Evolutionary conservation across 2,888 invertebrate species (phyloP).

Genomic region (Amphiduros pacificus): DNA sequence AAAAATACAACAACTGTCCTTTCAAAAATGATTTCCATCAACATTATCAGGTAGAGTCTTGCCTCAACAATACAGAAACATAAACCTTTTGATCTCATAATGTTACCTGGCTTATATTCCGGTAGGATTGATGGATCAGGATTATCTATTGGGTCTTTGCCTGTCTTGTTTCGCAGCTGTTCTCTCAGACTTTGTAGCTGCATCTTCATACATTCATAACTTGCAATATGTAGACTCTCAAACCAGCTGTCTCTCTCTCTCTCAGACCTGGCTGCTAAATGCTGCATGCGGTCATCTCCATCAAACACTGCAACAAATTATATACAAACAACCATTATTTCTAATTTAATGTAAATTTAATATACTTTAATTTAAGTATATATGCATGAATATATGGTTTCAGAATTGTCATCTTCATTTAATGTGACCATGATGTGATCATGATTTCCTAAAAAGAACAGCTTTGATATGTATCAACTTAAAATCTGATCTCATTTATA

Average conservation of each 20-base stretch:
- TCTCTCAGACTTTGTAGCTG: conserved; percentile 66
- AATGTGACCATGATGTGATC: too few species aligned
- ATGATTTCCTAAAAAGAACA: too few species aligned
- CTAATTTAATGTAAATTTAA: neutral
- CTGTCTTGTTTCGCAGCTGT: conserved; percentile 53
- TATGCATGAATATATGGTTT: too few species aligned
- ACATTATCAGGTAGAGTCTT: too few species aligned
- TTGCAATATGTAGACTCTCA: conserved; percentile 79
- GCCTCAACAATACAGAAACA: too few species aligned
- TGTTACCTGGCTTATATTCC: conserved; percentile 14
- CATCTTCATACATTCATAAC: conserved; percentile 79
- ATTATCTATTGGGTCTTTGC: conserved; percentile 45
- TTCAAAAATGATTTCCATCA: too few species aligned
- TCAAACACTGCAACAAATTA: conserved; percentile 61
- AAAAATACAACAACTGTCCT: too few species aligned
- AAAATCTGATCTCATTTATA: too few species aligned
- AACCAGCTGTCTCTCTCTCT: conserved; percentile 84
- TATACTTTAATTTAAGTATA: neutral
- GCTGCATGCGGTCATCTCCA: conserved; percentile 72
- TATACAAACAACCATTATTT: neutral
- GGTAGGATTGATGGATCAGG: conserved; percentile 26
- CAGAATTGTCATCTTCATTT: too few species aligned
- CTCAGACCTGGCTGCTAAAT: conserved; percentile 78
- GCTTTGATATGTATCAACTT: too few species aligned
- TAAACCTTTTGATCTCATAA: too few species aligned